Evolutionary conservation across 2,797 vertebrate genomes (phyloP).

Genomic region (Triplophysa bombifrons): DNA sequence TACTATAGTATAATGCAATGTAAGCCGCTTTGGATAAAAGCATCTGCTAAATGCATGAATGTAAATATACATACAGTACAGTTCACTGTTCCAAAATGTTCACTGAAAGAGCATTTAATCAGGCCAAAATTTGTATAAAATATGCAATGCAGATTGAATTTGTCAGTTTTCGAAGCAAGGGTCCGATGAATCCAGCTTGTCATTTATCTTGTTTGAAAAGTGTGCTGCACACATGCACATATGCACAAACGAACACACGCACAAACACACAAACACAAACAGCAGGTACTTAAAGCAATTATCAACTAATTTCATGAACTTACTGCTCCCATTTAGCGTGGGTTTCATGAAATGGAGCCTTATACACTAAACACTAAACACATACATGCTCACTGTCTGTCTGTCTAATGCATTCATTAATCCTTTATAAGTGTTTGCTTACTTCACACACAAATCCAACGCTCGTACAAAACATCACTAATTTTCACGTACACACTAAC

Average conservation of each 20-base stretch:
- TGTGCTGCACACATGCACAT: neutral
- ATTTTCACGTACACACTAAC: conserved; percentile 23
- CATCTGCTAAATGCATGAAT: too few relatives aligned
- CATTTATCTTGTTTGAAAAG: conserved; percentile 21
- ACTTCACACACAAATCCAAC: conserved; percentile 38
- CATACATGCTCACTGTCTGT: conserved; percentile 37
- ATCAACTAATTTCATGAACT: conserved; percentile 26
- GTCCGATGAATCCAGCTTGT: conserved; percentile 15
- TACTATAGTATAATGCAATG: too few relatives aligned
- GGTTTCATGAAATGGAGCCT: conserved; percentile 23
- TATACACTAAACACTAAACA: neutral
- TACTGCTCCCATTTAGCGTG: conserved; percentile 37
- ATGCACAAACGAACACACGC: neutral
- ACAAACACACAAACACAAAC: conserved; percentile 25
- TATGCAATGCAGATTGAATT: conserved; percentile 7
- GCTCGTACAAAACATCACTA: conserved; percentile 38
- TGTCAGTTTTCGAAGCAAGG: conserved; percentile 13
- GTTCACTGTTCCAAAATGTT: neutral
- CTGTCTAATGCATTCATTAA: conserved; percentile 59
- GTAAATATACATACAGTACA: conserved; percentile 4
- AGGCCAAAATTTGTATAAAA: neutral
- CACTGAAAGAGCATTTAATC: conserved; percentile 10
- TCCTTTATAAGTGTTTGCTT: conserved; percentile 59
- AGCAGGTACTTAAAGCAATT: conserved; percentile 38
- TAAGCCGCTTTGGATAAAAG: too few relatives aligned